A percentile compares a stretch with the other conserved stretches of the same genome.
Conservation (phyloP, 2,797 vertebrate genomes). For the Halcyon leucocephala region DNA sequence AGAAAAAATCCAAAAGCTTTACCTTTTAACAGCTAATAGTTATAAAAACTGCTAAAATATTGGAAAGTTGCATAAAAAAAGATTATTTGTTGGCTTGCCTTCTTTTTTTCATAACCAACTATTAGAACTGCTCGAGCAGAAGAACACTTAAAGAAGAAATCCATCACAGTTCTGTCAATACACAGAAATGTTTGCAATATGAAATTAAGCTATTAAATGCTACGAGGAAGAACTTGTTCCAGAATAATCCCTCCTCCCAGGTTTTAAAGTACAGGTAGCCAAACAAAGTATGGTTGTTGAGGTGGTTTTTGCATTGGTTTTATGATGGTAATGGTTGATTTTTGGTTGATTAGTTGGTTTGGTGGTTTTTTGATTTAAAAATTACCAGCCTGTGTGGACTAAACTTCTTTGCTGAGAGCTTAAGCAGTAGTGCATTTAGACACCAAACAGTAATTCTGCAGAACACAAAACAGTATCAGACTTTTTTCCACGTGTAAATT, state of each 20-base stretch:
- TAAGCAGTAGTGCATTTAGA: neutral
- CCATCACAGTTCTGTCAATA: neutral
- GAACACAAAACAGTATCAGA: neutral
- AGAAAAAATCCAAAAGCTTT: neutral
- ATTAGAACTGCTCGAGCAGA: neutral
- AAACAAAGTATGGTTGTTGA: neutral
- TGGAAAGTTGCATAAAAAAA: neutral
- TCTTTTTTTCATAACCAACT: neutral
- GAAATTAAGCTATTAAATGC: neutral
- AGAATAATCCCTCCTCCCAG: neutral
- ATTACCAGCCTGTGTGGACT: neutral
- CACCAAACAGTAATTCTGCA: neutral
- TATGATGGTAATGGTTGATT: rapidly evolving
- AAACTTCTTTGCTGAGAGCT: neutral
- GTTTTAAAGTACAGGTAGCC: neutral
- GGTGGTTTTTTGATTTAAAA: neutral
- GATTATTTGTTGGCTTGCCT: neutral
- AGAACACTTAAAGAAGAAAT: neutral
- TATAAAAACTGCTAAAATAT: neutral
- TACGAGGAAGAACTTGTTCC: neutral
- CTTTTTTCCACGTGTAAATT: neutral
- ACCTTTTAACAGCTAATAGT: neutral
- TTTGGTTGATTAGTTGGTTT: neutral
- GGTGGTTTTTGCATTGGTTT: neutral
- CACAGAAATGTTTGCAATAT: neutral